These are phyloP conservation scores for Salticus scenicus DNA, from an alignment of 2,888 invertebrate species.

Conservation along the genomic window DNA sequence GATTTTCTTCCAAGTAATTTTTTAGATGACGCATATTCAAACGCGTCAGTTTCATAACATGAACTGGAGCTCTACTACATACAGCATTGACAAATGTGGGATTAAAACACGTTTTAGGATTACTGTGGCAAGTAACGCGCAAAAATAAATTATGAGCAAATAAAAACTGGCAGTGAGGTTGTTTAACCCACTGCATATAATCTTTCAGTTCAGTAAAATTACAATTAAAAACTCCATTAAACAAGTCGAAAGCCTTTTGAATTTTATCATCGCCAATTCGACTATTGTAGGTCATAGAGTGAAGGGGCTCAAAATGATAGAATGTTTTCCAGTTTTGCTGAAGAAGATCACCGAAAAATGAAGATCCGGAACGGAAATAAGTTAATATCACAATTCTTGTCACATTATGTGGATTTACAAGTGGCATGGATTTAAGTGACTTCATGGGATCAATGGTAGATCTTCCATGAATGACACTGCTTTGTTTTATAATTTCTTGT, in stretches of 20 bases:
- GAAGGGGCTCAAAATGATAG: slow-evolving; percentile 92
- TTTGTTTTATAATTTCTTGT: slow-evolving; percentile 42
- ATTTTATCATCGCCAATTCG: slow-evolving; percentile 44
- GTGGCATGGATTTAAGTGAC: slow-evolving; percentile 51
- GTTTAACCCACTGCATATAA: slow-evolving; percentile 71
- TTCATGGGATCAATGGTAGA: slow-evolving; percentile 50
- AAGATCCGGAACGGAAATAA: slow-evolving; percentile 94
- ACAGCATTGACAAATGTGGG: slow-evolving; percentile 75
- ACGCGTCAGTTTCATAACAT: slow-evolving; percentile 71
- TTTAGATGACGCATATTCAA: slow-evolving; percentile 59
- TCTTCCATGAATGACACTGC: slow-evolving; percentile 14
- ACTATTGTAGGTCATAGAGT: slow-evolving; percentile 78
- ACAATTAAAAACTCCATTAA: slow-evolving; percentile 67
- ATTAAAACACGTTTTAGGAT: slow-evolving; percentile 82
- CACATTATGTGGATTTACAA: slow-evolving; percentile 36
- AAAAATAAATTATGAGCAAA: slow-evolving; percentile 89
- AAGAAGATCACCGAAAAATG: slow-evolving; percentile 82
- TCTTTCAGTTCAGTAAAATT: slow-evolving; percentile 56
- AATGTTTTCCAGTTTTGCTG: slow-evolving; percentile 87
- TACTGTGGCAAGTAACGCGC: slow-evolving; percentile 86
- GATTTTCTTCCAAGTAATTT: slow-evolving; percentile 42
- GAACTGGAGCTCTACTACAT: slow-evolving; percentile 68
- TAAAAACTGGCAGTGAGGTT: slow-evolving; percentile 79
- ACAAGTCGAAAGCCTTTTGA: slow-evolving; percentile 64
- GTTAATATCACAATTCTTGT: slow-evolving; percentile 84